A percentile compares a stretch with the other conserved stretches of the same genome.
These are phyloP conservation scores for Pemphigus obesinymphae DNA, from an alignment of 1,140 invertebrate species.

Conservation along the genomic window DNA sequence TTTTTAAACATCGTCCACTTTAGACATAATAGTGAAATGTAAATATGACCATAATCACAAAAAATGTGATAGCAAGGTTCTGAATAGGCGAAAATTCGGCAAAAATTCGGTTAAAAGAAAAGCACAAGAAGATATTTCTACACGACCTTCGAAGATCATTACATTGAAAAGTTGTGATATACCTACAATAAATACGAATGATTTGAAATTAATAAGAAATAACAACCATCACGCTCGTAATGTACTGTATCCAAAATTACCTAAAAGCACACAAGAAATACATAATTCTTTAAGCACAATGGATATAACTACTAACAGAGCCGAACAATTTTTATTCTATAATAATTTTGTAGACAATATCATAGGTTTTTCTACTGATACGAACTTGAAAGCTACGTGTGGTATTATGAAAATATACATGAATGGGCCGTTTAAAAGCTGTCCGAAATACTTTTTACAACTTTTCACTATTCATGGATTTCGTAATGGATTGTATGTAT, in stretches of 20 bases:
- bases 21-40: too few species aligned
- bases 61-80: too few species aligned
- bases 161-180: background rate
- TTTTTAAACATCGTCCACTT: too few species aligned
- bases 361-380: background rate
- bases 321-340: background rate
- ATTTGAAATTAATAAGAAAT: background rate
- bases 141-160: background rate
- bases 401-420: background rate
- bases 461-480: background rate
- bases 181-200: background rate
- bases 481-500: background rate
- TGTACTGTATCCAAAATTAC: background rate
- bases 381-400: background rate
- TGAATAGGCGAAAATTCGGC: too few species aligned
- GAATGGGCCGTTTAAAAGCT: background rate
- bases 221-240: background rate
- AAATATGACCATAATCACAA: too few species aligned
- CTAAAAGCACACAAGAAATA: background rate
- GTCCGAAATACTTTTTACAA: background rate
- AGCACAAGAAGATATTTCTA: too few species aligned
- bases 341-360: background rate
- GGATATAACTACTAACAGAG: background rate
- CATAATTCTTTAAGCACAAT: background rate
- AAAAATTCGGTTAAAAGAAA: too few species aligned